These are phyloP conservation scores for Cheumatopsyche charites DNA, from an alignment of 1,140 invertebrate species.

Conservation along the genomic window DNA sequence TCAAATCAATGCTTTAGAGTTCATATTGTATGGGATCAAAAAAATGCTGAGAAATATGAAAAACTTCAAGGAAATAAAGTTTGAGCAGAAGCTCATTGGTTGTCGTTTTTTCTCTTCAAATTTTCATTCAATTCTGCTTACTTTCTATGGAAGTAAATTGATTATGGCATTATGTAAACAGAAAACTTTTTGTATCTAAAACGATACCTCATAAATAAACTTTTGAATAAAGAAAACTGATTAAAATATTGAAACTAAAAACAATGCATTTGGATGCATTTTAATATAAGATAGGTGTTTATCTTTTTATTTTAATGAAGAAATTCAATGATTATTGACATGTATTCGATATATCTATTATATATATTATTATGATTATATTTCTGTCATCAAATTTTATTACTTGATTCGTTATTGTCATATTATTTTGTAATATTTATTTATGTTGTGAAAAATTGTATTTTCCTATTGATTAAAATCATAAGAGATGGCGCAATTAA, in stretches of 20 bases:
- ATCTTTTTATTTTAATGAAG: background rate
- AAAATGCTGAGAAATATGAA: no score
- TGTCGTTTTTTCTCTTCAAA: background rate
- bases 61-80: no score
- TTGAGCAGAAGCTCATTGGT: no score
- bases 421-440: constrained; percentile 5
- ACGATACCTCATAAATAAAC: constrained; percentile 4
- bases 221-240: constrained; percentile 14
- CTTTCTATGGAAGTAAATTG: background rate
- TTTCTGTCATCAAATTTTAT: background rate
- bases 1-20: no score
- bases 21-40: no score
- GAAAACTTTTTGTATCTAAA: constrained; percentile 4
- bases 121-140: background rate
- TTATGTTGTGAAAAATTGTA: constrained; percentile 3
- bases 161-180: constrained; percentile 27
- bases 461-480: constrained; percentile 4
- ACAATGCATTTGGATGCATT: background rate
- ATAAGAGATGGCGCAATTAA: constrained; percentile 31
- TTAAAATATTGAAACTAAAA: constrained; percentile 18
- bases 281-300: background rate
- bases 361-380: background rate
- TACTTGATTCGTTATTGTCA: background rate
- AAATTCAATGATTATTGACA: constrained; percentile 15
- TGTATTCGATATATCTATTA: background rate